phyloP scores from a whole-genome alignment of 2,797 vertebrate species.

The Masticophis lateralis region DNA sequence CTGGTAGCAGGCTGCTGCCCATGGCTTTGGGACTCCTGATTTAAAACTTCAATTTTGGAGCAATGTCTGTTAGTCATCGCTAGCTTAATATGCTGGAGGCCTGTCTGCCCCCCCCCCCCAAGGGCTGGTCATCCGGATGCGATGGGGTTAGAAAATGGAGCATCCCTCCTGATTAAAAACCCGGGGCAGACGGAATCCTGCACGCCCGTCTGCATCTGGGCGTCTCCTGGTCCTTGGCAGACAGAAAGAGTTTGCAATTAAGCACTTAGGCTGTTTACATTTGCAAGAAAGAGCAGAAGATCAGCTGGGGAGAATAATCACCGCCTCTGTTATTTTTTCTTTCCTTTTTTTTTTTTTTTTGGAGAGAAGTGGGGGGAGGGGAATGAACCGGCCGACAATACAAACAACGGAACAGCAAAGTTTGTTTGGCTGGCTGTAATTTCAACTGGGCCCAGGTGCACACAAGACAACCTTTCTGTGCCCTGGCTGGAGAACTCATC shows the following conservation, averaged over 20 bases:
- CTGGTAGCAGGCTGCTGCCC: no score
- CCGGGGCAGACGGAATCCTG: neutral
- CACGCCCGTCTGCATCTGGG: neutral
- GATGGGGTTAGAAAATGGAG: neutral
- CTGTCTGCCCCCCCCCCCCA: neutral
- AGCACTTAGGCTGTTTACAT: neutral
- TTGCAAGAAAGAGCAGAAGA: neutral
- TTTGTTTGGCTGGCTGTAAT: neutral
- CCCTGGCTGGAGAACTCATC: no score
- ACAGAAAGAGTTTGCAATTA: conserved; percentile 1
- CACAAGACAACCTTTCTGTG: neutral
- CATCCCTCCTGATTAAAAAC: neutral
- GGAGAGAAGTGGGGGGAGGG: no score
- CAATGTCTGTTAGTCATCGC: neutral
- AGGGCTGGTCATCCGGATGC: neutral
- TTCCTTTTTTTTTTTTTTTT: neutral
- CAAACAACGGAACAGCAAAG: neutral
- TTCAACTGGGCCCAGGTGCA: neutral
- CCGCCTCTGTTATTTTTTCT: neutral
- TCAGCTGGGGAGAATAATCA: neutral
- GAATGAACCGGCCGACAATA: neutral
- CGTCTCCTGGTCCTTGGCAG: neutral
- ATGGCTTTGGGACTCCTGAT: neutral
- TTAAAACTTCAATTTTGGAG: neutral
- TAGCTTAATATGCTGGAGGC: no score